Base-by-base conservation (phyloP, 2,113 vertebrate species). In the Hippocampus barbouri region DNA sequence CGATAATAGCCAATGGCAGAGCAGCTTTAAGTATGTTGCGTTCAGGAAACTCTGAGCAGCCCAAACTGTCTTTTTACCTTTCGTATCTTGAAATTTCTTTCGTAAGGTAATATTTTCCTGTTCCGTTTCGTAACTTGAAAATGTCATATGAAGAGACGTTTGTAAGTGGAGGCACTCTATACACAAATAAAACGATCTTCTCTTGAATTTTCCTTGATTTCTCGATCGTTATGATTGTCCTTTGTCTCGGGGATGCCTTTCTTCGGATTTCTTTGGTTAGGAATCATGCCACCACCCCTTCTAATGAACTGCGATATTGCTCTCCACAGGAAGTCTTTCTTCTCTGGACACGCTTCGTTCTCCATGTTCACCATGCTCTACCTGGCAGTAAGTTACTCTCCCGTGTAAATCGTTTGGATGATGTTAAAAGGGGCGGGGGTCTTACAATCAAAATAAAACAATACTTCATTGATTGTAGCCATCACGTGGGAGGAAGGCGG, bases 341-440 rank as follows among this genome's bases (percentile, higher is more conserved):
- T 98, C 93, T 99, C 97, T 0, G 97, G 97, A 85, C 97, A 99
- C 0, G 97, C 97, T 2, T 99, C 97, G 63, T 99, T 99, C 90
- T 98, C 97, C 41, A 94, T 99, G 92, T 99, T 92, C 79, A 95
- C 96, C 73, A 99, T 99, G 97, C 94, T 99, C 76, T 99, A 98
- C 84, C 91, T 99, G 90, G 95, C 95, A 91, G 97, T 99, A 91
- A 99, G 97, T 98, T 87, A 66, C 66, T 34, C 69, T 64, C 57
- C 49, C 23, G 66, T 45, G 16, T 2, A 14, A 0, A 21, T 23
- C 43, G 40, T 43, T 65, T 43, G 62, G 40, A 41, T 43, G 40
- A 43, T 43, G 62, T 65, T 8, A 20, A 10, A 34, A 5, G 30
- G 30, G 15, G 15, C 12, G 54, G 47, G 4, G 23, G 12, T 62